Conservation (phyloP, 2,888 invertebrate species). For the Meta bourneti region DNA sequence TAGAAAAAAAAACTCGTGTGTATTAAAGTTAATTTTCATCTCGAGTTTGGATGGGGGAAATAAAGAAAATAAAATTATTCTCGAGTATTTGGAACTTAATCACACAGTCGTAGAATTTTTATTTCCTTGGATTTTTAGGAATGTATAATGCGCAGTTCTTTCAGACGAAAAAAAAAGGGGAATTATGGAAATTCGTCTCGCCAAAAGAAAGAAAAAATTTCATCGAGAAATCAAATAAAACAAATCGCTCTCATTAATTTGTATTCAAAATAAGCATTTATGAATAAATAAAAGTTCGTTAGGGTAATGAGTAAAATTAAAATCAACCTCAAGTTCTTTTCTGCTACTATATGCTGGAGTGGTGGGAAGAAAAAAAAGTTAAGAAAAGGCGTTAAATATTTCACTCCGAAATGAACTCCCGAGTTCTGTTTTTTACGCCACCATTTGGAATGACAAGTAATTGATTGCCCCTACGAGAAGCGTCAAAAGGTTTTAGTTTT, state of each 20-base stretch:
- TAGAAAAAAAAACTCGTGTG: background rate
- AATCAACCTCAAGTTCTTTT: slow-evolving; percentile 9
- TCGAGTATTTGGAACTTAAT: slow-evolving; percentile 9
- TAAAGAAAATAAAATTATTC: slow-evolving; percentile 16
- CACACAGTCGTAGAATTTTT: background rate
- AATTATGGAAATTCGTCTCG: background rate
- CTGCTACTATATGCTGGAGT: background rate
- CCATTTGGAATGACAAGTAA: slow-evolving; percentile 14
- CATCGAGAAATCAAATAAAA: slow-evolving; percentile 21
- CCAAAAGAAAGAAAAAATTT: background rate
- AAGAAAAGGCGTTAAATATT: background rate
- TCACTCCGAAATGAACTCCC: background rate
- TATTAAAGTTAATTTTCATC: slow-evolving; percentile 31
- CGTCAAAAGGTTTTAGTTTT: background rate
- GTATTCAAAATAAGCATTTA: slow-evolving; percentile 25
- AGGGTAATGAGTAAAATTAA: slow-evolving; percentile 55
- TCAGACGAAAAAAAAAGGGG: background rate
- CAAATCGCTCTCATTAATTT: slow-evolving; percentile 42
- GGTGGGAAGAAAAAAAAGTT: background rate
- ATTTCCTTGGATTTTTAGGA: background rate
- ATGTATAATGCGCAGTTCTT: background rate
- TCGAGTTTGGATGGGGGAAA: background rate
- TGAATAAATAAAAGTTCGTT: slow-evolving; percentile 57
- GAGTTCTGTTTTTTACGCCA: background rate
- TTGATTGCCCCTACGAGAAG: background rate